Percentiles rank a stretch among this genome's conserved stretches.
phyloP scores from a whole-genome alignment of 1,140 invertebrate genomes.

The Neodiprion virginianus region DNA sequence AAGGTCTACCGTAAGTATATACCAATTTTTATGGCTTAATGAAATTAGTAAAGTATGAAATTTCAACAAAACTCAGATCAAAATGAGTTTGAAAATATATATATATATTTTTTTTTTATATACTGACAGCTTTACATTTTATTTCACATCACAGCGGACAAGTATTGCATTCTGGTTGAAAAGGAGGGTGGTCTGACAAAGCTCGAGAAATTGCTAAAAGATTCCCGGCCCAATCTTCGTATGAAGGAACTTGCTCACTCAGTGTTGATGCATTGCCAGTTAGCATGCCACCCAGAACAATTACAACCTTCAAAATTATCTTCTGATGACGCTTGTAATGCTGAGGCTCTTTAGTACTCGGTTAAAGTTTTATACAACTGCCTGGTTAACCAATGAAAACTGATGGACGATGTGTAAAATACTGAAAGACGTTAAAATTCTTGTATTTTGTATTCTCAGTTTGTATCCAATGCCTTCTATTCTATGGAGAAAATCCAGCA shows the following conservation, averaged over 20 bases:
- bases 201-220: constrained; percentile 71
- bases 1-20: constrained; percentile 84
- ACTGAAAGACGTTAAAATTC: not conserved
- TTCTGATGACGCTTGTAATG: not conserved
- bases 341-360: not conserved
- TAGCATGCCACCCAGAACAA: constrained; percentile 30
- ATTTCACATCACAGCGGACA: constrained; percentile 72
- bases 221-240: constrained; percentile 66
- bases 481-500: not conserved
- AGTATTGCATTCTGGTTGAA: constrained; percentile 89
- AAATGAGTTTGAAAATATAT: constrained; percentile 16
- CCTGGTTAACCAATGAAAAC: not conserved
- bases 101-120: constrained; percentile 19
- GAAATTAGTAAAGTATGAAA: not conserved
- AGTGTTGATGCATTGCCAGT: constrained; percentile 71
- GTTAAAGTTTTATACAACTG: not conserved
- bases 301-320: not conserved
- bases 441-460: not conserved
- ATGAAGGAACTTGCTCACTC: constrained; percentile 73
- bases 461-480: not conserved
- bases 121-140: constrained; percentile 29
- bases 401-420: not conserved
- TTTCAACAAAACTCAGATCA: not conserved
- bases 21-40: not conserved
- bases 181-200: constrained; percentile 84